These are phyloP conservation scores for Alligator mississippiensis DNA, from an alignment of 2,113 vertebrate species.

Conservation along the genomic window DNA sequence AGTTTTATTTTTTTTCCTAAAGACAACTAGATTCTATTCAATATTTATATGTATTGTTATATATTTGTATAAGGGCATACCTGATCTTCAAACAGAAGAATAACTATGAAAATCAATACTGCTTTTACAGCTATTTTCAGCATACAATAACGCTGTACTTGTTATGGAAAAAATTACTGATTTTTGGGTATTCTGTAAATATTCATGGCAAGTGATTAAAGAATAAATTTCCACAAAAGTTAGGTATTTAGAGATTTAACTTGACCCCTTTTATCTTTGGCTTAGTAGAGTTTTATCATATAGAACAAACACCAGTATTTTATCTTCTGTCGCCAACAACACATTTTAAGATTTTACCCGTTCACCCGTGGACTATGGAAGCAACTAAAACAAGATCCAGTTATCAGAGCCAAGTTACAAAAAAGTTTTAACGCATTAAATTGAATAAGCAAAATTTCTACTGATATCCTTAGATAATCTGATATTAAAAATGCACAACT, in stretches of 20 bases:
- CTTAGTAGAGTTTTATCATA: background rate
- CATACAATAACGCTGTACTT: background rate
- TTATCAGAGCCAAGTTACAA: background rate
- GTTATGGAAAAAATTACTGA: background rate
- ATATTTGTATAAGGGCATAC: too few relatives aligned
- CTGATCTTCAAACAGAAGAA: background rate
- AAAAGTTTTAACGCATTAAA: conserved; percentile 31
- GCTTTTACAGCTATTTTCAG: background rate
- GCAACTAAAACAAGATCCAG: background rate
- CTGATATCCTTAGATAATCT: background rate
- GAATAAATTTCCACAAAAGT: background rate
- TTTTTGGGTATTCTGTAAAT: background rate
- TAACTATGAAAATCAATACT: background rate
- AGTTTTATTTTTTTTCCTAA: background rate
- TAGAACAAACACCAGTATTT: background rate
- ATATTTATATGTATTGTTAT: too few relatives aligned
- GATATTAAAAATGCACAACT: conserved; percentile 20
- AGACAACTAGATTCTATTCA: background rate
- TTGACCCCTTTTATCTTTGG: background rate
- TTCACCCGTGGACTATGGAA: background rate
- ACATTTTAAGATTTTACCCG: background rate
- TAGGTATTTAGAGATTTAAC: conserved; percentile 20
- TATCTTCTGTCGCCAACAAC: background rate
- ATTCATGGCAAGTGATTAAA: background rate
- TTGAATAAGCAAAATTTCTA: conserved; percentile 12